These are phyloP conservation scores for Mustela nigripes DNA, from an alignment of 2,113 vertebrate genomes.

Conservation along the genomic window DNA sequence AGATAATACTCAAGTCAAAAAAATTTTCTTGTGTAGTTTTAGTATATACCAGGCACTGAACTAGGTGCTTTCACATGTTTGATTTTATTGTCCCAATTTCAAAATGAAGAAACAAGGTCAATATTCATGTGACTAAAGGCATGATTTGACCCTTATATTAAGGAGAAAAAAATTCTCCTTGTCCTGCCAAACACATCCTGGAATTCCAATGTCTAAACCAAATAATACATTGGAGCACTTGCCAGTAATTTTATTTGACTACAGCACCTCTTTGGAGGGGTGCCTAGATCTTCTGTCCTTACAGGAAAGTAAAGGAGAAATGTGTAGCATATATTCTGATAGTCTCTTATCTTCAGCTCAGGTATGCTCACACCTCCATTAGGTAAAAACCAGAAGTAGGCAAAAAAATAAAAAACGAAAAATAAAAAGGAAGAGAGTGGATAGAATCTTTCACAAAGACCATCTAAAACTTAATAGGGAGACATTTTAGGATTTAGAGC, in stretches of 20 bases:
- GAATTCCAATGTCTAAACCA: conserved; percentile 65
- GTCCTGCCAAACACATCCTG: conserved; percentile 44
- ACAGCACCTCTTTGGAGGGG: conserved; percentile 34
- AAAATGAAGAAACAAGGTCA: conserved; percentile 53
- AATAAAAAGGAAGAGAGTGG: too few species aligned
- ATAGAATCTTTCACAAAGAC: conserved; percentile 11
- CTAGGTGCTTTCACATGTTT: conserved; percentile 25
- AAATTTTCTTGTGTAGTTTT: conserved; percentile 4
- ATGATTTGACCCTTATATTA: conserved; percentile 58
- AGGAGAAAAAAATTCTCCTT: neutral
- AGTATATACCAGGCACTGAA: neutral
- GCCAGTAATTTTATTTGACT: conserved; percentile 66
- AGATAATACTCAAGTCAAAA: neutral
- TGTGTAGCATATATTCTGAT: neutral
- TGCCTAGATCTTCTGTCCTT: conserved; percentile 65
- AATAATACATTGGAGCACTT: conserved; percentile 49
- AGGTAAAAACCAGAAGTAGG: conserved; percentile 2
- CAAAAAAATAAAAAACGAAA: neutral
- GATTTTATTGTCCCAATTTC: conserved; percentile 52
- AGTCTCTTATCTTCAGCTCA: conserved; percentile 1
- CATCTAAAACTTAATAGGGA: conserved; percentile 14
- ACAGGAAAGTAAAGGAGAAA: conserved; percentile 46
- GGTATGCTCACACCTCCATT: neutral
- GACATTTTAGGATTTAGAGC: neutral
- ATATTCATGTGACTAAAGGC: conserved; percentile 21